Conservation (phyloP, 2,888 invertebrate species). For the Tenthredo distinguenda region DNA sequence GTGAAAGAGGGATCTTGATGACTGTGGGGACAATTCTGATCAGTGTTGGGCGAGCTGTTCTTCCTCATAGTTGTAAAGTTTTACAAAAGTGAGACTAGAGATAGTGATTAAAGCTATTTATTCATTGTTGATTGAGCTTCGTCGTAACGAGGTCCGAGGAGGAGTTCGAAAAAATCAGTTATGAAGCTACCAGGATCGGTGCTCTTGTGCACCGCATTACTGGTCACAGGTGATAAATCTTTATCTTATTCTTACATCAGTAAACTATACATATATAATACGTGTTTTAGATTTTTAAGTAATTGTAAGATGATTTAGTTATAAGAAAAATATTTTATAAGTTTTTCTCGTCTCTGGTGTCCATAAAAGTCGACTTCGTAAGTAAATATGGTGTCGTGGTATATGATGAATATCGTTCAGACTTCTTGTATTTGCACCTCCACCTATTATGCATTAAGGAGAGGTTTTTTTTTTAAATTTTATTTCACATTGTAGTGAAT, state of each 20-base stretch:
- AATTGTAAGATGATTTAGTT: background rate
- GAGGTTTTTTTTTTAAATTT: background rate
- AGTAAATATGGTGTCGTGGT: slow-evolving; percentile 11
- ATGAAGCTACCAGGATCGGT: slow-evolving; percentile 62
- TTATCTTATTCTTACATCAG: background rate
- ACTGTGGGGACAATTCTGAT: slow-evolving; percentile 35
- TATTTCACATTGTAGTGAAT: background rate
- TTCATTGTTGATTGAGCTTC: background rate
- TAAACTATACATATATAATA: background rate
- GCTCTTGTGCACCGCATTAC: slow-evolving; percentile 60
- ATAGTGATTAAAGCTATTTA: slow-evolving; percentile 1
- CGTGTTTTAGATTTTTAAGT: background rate
- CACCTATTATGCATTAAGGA: background rate
- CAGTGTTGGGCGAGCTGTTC: slow-evolving; percentile 59
- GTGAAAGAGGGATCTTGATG: slow-evolving; percentile 54
- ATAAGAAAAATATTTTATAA: background rate
- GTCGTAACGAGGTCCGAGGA: background rate
- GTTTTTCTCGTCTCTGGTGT: background rate
- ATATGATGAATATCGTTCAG: background rate
- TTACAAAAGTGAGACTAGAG: slow-evolving; percentile 35
- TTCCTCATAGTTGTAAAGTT: slow-evolving; percentile 54
- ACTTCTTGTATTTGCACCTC: background rate
- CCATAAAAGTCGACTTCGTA: background rate
- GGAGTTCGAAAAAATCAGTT: slow-evolving; percentile 44
- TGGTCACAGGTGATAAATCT: slow-evolving; percentile 60